Base-by-base conservation (phyloP, 1,140 invertebrate genomes). In the Neoseiulus cucumeris region DNA sequence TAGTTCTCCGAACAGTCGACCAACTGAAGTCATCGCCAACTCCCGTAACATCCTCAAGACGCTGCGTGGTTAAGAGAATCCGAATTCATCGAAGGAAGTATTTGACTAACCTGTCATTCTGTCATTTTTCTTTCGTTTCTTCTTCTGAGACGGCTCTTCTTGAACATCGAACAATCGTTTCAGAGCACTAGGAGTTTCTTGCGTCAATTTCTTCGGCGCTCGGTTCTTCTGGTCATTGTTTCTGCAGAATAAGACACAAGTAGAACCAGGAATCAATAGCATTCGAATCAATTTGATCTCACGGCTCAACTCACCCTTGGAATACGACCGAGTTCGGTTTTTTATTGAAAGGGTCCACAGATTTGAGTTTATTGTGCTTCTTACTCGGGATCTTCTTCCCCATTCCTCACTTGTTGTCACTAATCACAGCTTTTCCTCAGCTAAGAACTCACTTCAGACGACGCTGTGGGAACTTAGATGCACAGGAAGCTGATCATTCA, bases 321-420 rank as follows among this genome's bases (percentile, higher is more conserved):
- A 59, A 59, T 17, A 9, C 33, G 33, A 17, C 33, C 17, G 51
- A 59, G 22, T 59, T 59, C 4, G 51, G 25, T 59, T 59, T 59
- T 25, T 20, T 59, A 20, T 59, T 59, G 51, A 59, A 59, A 33
- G 51, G 51, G 22, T 59, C 51, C 17, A 59, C 51, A 17, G 51
- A 25, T 59, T 59, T 59, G 2, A 59, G 51, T 25, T 59, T 59
- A 20, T 59, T 59, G 51, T 59, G 51, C 51, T 59, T 59, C 22
- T 59, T 59, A 25, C 51, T 59, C 51, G 14, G 51, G 14, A 59
- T 59, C 9, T 59, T 59, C 51, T 9, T 59, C 1, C 51, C 51
- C 51, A 59, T 17, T 33, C 14, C 25, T 2, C 14, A 25, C 45
- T 47, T 33, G 14, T 25, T 47, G n/a, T n/a, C n/a, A n/a, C n/a